Percentiles rank a stretch among this genome's conserved stretches.
Conservation (phyloP, 2,797 vertebrate genomes). For the Diceros bicornis region DNA sequence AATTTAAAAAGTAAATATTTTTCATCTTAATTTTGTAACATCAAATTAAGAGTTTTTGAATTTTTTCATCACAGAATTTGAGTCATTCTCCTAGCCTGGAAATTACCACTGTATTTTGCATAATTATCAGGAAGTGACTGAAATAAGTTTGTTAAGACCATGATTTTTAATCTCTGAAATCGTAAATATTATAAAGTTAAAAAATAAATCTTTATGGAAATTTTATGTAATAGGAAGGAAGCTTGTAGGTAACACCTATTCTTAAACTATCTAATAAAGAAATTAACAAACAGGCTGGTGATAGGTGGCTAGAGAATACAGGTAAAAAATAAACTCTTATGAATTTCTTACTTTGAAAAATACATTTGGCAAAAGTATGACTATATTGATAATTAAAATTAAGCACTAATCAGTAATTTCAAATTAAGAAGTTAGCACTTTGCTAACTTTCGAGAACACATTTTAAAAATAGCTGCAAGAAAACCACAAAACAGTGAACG, state of each 20-base stretch:
- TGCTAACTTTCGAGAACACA: background rate
- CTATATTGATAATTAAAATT: background rate
- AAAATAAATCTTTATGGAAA: slow-evolving; percentile 22
- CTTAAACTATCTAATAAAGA: background rate
- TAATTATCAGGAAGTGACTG: slow-evolving; percentile 34
- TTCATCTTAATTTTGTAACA: slow-evolving; percentile 57
- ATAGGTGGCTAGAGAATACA: background rate
- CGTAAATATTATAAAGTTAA: background rate
- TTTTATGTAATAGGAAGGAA: background rate
- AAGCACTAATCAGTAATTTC: background rate
- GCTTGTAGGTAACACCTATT: background rate
- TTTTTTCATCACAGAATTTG: background rate
- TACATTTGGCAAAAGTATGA: background rate
- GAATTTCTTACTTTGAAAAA: slow-evolving; percentile 60
- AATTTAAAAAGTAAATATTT: slow-evolving; percentile 8
- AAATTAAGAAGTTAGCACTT: slow-evolving; percentile 36
- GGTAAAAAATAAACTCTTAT: background rate
- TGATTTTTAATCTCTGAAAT: slow-evolving; percentile 15
- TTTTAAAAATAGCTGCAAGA: background rate
- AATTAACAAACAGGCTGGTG: slow-evolving; percentile 3
- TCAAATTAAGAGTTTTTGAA: background rate
- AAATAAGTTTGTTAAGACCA: slow-evolving; percentile 16
- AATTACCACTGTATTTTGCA: slow-evolving; percentile 32
- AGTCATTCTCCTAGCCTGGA: background rate
- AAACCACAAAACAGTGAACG: background rate